phyloP scores from a whole-genome alignment of 1,140 invertebrate species.

The Leptestheria dahalacensis region DNA sequence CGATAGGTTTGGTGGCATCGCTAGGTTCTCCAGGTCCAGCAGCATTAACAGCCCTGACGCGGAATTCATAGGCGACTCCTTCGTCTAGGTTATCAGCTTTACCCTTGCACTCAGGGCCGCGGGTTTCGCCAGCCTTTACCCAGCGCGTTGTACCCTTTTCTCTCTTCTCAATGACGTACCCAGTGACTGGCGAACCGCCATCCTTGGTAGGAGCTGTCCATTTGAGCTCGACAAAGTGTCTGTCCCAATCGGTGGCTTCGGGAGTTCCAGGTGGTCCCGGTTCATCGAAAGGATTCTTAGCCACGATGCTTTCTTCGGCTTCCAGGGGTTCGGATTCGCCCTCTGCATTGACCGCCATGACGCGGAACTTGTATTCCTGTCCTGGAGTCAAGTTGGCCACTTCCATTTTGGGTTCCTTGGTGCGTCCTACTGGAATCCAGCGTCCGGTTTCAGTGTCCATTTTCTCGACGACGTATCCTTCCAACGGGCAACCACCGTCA shows the following conservation, averaged over 20 bases:
- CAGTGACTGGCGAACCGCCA: slow-evolving; percentile 82
- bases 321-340: slow-evolving; percentile 85
- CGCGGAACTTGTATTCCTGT: slow-evolving; percentile 94
- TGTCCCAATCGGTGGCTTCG: slow-evolving; percentile 84
- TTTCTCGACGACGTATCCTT: slow-evolving; percentile 84
- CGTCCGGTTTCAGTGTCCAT: slow-evolving; percentile 63
- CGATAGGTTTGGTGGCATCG: slow-evolving; percentile 51
- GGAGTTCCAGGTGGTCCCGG: slow-evolving; percentile 78
- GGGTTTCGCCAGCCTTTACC: slow-evolving; percentile 66
- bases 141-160: slow-evolving; percentile 74
- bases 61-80: slow-evolving; percentile 73
- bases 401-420: slow-evolving; percentile 67
- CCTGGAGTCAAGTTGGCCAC: slow-evolving; percentile 69
- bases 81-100: slow-evolving; percentile 65
- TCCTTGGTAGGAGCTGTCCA: slow-evolving; percentile 78
- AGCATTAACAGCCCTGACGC: slow-evolving; percentile 64
- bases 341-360: slow-evolving; percentile 86
- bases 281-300: slow-evolving; percentile 95
- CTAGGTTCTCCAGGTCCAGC: slow-evolving; percentile 64
- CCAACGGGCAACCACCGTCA: slow-evolving; percentile 79
- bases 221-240: slow-evolving; percentile 79
- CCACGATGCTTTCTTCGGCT: slow-evolving; percentile 73
- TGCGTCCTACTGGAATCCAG: slow-evolving; percentile 63
- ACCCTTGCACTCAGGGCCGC: slow-evolving; percentile 59
- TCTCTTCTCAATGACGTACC: slow-evolving; percentile 85